Evolutionary conservation across 2,888 invertebrate genomes (phyloP), one percentile per base, ranked within the genome.

Genomic region (Macropis europaea): DNA sequence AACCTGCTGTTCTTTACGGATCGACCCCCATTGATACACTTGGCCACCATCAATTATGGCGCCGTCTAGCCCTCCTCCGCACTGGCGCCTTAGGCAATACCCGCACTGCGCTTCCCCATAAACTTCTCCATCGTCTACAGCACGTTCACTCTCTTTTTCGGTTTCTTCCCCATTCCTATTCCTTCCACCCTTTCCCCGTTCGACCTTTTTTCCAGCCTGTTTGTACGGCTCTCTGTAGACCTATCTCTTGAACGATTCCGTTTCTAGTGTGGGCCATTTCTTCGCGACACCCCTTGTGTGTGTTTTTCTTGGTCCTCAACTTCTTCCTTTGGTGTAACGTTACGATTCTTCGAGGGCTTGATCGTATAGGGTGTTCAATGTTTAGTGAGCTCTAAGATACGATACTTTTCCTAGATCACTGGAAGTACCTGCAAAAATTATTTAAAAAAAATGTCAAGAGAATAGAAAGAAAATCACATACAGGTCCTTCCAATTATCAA

Each of bases 1-100:
- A 82, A 81, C 53, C 81, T 82, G 72, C 72, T 76, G 77, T 79
- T 79, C 81, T 79, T 82, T 80, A 75, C 76, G 79, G 80, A 81
- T 83, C 79, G 79, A 78, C 67, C 81, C 56, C 77, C 84, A 84
- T 84, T 83, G 86, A 84, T 82, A 82, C n/a, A n/a, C 81, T 73
- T 66, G 66, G 72, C 71, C 78, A 76, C 79, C 79, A 84, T 85
- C 84, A 81, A 85, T 86, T 85, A 84, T 71, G 77, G 73, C 77
- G 73, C 70, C 73, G 79, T 79, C 76, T 80, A 73, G 74, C 68
- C 77, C 69, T 38, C 61, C 43, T 32, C 61, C 66, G 52, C 67
- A 47, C 76, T 77, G 78, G 73, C 77, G 81, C 77, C 77, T 74
- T 59, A 57, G 63, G 69, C 72, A 69, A 66, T 64, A 70, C 67